These are phyloP conservation scores for Andrena dorsata DNA, from an alignment of 2,888 invertebrate species.

Conservation along the genomic window DNA sequence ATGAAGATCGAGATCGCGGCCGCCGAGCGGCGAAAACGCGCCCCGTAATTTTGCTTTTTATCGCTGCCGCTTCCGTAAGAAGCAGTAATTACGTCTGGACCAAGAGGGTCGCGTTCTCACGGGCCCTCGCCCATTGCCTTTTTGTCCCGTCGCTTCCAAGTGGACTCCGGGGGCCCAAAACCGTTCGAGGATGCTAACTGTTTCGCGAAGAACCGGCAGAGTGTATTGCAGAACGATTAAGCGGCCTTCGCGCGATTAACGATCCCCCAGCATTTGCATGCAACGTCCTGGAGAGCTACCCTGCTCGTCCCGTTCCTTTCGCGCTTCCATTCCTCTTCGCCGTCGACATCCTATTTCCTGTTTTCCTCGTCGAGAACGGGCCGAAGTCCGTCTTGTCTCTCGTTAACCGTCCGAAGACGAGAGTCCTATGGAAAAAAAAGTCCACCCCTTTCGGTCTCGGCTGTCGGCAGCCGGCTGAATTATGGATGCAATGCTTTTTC, in stretches of 20 bases:
- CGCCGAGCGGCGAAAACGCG: background rate
- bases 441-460: background rate
- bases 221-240: conserved; percentile 16
- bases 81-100: conserved; percentile 38
- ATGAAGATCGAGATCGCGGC: conserved; percentile 7
- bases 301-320: conserved; percentile 1
- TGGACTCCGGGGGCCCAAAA: background rate
- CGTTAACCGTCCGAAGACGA: conserved; percentile 19
- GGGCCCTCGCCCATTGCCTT: background rate
- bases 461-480: conserved; percentile 25
- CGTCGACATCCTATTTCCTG: conserved; percentile 18
- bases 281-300: background rate
- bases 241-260: conserved; percentile 23
- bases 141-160: background rate
- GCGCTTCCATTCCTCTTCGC: conserved; percentile 25
- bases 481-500: conserved; percentile 39
- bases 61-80: background rate
- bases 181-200: background rate
- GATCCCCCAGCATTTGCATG: conserved; percentile 37
- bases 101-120: conserved; percentile 1
- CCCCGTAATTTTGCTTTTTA: conserved; percentile 28
- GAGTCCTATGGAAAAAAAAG: background rate
- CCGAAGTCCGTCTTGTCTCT: background rate
- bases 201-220: conserved; percentile 8
- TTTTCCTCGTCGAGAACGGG: conserved; percentile 6